A percentile compares a stretch with the other conserved stretches of the same genome.
These are phyloP conservation scores for Pogonognathellus flavescens DNA, from an alignment of 1,140 invertebrate species.

Conservation along the genomic window DNA sequence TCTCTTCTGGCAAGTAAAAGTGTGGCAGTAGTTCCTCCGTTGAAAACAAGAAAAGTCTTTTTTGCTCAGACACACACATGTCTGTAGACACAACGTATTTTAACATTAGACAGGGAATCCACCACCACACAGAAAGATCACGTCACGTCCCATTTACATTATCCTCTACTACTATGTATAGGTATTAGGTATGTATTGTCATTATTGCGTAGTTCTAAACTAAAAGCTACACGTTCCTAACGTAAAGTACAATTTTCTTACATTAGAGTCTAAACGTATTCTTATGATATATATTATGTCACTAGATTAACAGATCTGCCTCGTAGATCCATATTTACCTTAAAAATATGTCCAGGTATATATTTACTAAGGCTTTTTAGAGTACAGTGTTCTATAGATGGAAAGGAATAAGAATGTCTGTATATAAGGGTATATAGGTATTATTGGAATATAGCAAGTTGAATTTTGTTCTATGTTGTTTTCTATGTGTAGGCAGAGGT, in stretches of 20 bases:
- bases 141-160: slow-evolving; percentile 42
- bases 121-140: slow-evolving; percentile 12
- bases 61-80: too few species aligned
- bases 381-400: too few species aligned
- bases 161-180: slow-evolving; percentile 19
- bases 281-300: not conserved
- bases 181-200: not conserved
- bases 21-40: not conserved
- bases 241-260: not conserved
- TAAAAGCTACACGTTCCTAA: not conserved
- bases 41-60: not conserved
- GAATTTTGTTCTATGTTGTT: too few species aligned
- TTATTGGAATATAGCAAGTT: too few species aligned
- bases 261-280: not conserved
- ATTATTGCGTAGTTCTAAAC: not conserved
- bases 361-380: too few species aligned
- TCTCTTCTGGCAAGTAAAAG: too few species aligned
- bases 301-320: too few species aligned
- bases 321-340: not conserved
- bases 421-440: too few species aligned
- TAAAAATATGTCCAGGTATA: not conserved
- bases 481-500: not conserved
- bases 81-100: too few species aligned
- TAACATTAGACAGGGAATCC: not conserved
- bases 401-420: too few species aligned